Evolutionary conservation across 1,140 invertebrate species (phyloP).

Genomic region (Anagrus nilaparvatae): DNA sequence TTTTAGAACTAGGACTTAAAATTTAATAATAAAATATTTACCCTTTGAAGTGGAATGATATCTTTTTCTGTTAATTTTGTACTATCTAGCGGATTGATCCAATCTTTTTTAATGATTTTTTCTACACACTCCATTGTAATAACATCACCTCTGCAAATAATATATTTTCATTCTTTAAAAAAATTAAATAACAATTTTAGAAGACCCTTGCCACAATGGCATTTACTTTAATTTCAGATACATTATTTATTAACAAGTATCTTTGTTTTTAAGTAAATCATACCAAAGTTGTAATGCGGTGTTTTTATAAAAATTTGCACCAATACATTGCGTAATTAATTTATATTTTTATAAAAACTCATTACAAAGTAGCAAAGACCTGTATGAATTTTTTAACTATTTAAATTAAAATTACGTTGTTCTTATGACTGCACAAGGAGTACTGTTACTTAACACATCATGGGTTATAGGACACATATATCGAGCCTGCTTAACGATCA

Average conservation of each 20-base stretch:
- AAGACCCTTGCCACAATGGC: background rate
- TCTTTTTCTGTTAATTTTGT: slow-evolving; percentile 85
- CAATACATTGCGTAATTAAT: slow-evolving; percentile 5
- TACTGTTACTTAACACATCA: slow-evolving; percentile 89
- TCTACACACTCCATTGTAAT: slow-evolving; percentile 95
- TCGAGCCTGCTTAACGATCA: slow-evolving; percentile 75
- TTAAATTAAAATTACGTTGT: slow-evolving; percentile 56
- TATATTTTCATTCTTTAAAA: slow-evolving; percentile 3
- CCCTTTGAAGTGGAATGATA: slow-evolving; percentile 83
- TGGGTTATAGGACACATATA: slow-evolving; percentile 98
- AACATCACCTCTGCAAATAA: slow-evolving; percentile 75
- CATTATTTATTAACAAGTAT: background rate
- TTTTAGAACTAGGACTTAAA: slow-evolving; percentile 10
- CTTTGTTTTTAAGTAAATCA: too few species aligned
- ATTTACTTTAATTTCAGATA: background rate
- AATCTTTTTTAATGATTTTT: slow-evolving; percentile 93
- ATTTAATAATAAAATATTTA: slow-evolving; percentile 32
- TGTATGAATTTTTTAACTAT: slow-evolving; percentile 3
- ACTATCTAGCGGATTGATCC: slow-evolving; percentile 88
- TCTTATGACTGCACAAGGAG: slow-evolving; percentile 84
- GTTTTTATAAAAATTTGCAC: background rate
- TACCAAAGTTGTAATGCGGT: background rate
- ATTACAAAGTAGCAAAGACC: slow-evolving; percentile 1
- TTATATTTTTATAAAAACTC: slow-evolving; percentile 7
- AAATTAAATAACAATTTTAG: slow-evolving; percentile 9